A percentile compares a stretch with the other conserved stretches of the same genome.
These are phyloP conservation scores for Drosophila hamatofila DNA, from an alignment of 2,888 invertebrate genomes.

Conservation along the genomic window DNA sequence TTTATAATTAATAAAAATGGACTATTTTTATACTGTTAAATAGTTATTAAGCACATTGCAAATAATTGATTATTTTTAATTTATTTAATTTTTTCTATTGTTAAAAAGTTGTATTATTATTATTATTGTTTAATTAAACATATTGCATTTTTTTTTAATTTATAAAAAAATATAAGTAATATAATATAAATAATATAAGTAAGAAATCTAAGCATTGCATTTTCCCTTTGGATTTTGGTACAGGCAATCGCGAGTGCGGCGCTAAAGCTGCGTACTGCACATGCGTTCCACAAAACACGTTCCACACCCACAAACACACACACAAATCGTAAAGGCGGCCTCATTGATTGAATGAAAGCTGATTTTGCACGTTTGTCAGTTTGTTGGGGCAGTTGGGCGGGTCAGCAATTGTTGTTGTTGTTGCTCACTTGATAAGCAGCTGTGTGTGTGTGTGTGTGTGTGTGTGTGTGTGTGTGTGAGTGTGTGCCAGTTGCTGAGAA, in stretches of 20 bases:
- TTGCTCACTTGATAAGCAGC: conserved; percentile 37
- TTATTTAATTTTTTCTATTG: no score
- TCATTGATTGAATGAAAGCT: conserved; percentile 33
- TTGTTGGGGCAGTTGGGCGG: conserved; percentile 10
- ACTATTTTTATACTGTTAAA: no score
- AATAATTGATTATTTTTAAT: no score
- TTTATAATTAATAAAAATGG: no score
- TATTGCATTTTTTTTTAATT: no score
- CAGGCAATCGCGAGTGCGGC: not conserved
- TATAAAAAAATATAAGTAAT: no score
- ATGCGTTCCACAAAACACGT: conserved; percentile 33
- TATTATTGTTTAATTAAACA: no score
- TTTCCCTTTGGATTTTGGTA: not conserved
- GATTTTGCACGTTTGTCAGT: conserved; percentile 46
- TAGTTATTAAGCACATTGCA: no score
- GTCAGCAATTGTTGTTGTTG: conserved; percentile 3
- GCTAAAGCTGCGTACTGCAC: no score
- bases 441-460: conserved; percentile 6
- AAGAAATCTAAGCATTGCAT: not conserved
- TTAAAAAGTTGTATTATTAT: no score
- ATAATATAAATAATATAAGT: no score
- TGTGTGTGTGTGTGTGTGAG: conserved; percentile 2
- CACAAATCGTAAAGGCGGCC: conserved; percentile 5
- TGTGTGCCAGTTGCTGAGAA: conserved; percentile 28
- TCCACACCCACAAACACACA: conserved; percentile 19